These are phyloP conservation scores for Luperina nickerlii DNA, from an alignment of 2,888 invertebrate species.

Conservation along the genomic window DNA sequence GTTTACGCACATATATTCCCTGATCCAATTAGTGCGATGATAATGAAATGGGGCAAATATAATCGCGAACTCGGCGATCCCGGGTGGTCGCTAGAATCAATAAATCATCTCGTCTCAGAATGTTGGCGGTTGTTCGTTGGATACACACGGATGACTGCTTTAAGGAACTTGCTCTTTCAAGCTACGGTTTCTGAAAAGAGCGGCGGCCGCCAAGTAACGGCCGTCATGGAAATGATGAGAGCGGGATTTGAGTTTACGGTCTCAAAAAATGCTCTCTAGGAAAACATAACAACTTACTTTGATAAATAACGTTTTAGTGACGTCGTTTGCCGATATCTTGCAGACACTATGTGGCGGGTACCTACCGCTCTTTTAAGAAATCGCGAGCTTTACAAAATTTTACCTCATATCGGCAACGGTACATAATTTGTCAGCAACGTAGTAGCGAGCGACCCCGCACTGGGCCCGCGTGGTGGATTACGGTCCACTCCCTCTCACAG, in stretches of 20 bases:
- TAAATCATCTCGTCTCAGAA: conserved; percentile 87
- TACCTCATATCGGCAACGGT: not conserved
- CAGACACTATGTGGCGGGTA: no score
- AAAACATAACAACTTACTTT: no score
- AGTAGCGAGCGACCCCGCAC: no score
- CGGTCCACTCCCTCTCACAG: no score
- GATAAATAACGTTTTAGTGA: no score
- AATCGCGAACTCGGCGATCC: conserved; percentile 77
- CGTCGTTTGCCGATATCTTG: no score
- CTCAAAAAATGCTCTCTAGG: no score
- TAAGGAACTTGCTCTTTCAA: not conserved
- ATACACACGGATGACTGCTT: conserved; percentile 51
- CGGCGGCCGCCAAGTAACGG: not conserved
- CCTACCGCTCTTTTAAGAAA: no score
- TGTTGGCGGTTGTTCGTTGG: conserved; percentile 70
- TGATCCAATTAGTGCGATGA: conserved; percentile 81
- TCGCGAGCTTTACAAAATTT: not conserved
- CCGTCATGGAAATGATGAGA: not conserved
- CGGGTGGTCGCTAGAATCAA: conserved; percentile 82
- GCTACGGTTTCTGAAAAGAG: not conserved
- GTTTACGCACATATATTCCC: conserved; percentile 63
- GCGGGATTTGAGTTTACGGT: not conserved
- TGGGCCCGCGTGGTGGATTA: no score
- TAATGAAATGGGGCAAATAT: conserved; percentile 81
- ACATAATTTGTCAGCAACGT: not conserved